Base-by-base conservation (phyloP, 2,113 vertebrate genomes). In the Ploceus nigricollis region DNA sequence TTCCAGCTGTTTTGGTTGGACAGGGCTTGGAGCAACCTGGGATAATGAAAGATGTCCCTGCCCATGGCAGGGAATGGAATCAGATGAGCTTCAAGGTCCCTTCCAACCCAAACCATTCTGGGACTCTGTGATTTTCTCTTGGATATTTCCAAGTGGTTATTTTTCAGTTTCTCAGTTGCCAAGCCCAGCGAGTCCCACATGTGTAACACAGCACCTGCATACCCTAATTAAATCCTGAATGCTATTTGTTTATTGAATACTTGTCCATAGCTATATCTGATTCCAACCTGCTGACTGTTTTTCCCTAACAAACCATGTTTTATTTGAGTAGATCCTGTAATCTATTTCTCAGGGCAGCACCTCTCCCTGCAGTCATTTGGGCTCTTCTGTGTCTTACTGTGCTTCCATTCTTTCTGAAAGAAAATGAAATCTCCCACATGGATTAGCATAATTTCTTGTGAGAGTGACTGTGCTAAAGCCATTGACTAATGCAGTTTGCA, bases 371-470 rank as follows among this genome's bases (percentile, higher is more conserved):
- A 42, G 92, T 12, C 5, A 0, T 78, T 69, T 16, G 45, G 51
- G 20, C 60, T 50, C 11, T 37, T 51, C 82, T 33, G 35, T 35
- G 30, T 51, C 68, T 77, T 14, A 23, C 68, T 71, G 48, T 2
- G 4, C 44, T 81, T 17, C 23, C 33, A 13, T 17, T 37, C 84
- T 65, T 65, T 69, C n/a, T 57, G 28, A 48, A 65, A 50, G 90
- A 66, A 94, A 93, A 93, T 68, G 37, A 95, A 92, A 76, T 83
- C 44, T 93, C 72, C 73, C 86, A 39, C 35, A 22, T 19, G 11
- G 22, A 87, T 96, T 89, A 84, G 69, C 93, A 87, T 89, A 89
- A 93, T 94, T 82, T 56, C 83, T 69, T 7, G 22, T 39, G 77
- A 72, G 48, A 88, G 64, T 4, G 51, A 20, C 76, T 54, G 45